These are phyloP conservation scores for Oxygymnocypris stewartii DNA, from an alignment of 2,113 vertebrate species.

Conservation along the genomic window DNA sequence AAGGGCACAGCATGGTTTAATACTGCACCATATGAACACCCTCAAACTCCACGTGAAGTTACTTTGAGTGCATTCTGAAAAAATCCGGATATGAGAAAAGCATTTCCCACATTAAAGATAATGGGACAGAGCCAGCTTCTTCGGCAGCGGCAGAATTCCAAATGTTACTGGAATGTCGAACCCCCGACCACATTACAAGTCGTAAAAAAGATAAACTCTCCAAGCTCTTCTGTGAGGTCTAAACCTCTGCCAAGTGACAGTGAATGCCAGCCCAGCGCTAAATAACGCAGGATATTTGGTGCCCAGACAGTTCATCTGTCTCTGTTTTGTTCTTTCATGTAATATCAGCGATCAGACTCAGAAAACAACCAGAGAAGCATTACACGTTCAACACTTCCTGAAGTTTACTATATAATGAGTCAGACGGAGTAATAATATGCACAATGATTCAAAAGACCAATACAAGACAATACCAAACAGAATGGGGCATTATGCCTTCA, in stretches of 20 bases:
- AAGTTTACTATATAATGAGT: background rate
- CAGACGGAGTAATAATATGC: background rate
- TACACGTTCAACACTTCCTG: background rate
- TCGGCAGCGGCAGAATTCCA: background rate
- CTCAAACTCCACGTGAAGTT: background rate
- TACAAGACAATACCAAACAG: background rate
- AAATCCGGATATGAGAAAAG: background rate
- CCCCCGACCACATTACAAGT: slow-evolving; percentile 63
- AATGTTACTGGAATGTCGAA: slow-evolving; percentile 52
- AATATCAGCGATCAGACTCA: background rate
- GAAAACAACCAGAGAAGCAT: background rate
- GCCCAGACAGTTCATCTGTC: slow-evolving; percentile 11
- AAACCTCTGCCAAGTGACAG: background rate
- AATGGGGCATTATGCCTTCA: slow-evolving; percentile 29
- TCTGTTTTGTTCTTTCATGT: slow-evolving; percentile 6
- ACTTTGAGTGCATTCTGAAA: background rate
- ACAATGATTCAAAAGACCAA: background rate
- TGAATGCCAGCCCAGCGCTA: background rate
- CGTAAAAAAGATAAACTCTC: slow-evolving; percentile 63
- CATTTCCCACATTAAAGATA: slow-evolving; percentile 11
- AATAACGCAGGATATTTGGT: slow-evolving; percentile 24
- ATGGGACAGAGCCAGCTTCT: background rate
- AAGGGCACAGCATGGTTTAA: slow-evolving; percentile 4
- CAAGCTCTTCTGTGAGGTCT: slow-evolving; percentile 60
- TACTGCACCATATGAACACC: background rate